Conservation (phyloP, 2,797 vertebrate species). For the Cuniculus paca region DNA sequence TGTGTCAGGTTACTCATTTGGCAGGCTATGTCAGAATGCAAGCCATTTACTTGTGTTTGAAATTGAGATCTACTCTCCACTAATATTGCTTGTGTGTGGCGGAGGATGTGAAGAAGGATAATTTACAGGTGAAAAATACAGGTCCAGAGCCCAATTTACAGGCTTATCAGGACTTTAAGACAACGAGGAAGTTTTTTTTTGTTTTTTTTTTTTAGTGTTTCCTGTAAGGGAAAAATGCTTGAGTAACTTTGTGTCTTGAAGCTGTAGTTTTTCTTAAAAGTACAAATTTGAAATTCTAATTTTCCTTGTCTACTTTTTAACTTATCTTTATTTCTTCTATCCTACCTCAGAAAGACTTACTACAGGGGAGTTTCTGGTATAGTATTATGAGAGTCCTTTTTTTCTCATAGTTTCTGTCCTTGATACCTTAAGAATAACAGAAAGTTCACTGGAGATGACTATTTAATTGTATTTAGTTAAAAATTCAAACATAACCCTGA, state of each 20-base stretch:
- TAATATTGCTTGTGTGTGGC: background rate
- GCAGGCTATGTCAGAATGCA: background rate
- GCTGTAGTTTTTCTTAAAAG: background rate
- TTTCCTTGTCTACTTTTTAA: background rate
- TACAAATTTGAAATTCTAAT: background rate
- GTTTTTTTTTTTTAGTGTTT: background rate
- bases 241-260: background rate
- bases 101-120: background rate
- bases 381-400: background rate
- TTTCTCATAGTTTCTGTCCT: background rate
- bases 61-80: background rate
- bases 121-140: background rate
- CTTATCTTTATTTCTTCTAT: background rate
- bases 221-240: background rate
- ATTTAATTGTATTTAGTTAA: background rate
- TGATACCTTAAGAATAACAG: constrained; percentile 39
- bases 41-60: background rate
- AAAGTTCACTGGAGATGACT: background rate
- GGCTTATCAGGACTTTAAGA: background rate
- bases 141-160: background rate
- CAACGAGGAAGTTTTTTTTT: background rate
- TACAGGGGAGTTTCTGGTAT: background rate
- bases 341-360: background rate
- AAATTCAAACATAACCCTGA: background rate
- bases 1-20: background rate